Base-by-base conservation (phyloP, 2,797 vertebrate genomes). In the Danio albolineatus region DNA sequence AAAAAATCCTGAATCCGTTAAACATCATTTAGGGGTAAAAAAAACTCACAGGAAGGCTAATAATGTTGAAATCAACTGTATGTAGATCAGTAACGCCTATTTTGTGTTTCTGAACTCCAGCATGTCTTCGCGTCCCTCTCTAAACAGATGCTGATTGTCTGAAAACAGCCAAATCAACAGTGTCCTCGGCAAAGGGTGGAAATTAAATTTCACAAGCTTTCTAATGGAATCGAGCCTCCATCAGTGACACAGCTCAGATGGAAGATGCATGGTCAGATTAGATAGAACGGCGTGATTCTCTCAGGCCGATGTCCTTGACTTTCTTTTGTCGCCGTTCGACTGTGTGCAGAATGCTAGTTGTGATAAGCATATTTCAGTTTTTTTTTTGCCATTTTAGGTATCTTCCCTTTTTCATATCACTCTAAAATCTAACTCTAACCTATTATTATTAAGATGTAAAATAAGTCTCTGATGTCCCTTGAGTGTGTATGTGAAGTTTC, bases 201-300 rank as follows among this genome's bases (percentile, higher is more conserved):
- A 89, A 90, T 89, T 65, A 80, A 81, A 87, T 88, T 82, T 21
- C 65, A 84, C 82, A 44, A 72, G 86, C 86, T 88, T 87, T 90
- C 78, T 78, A 89, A 91, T 85, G 70, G 89, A 87, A 88, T 7
- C 71, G 79, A 66, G 83, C 87, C 54, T 89, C 51, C 56, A 79
- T 83, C 85, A 87, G 86, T 85, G 84, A 83, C 76, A 82, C 81
- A 43, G 73, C 80, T 86, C 74, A 79, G 81, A 83, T 85, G 73
- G 88, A 84, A 87, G 91, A 90, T 88, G 77, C 86, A 90, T 85
- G 73, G 57, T 64, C 54, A 90, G 89, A 92, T 92, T 80, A 89
- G 88, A 91, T 87, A 74, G 56, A 75, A 86, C 38, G 66, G 28
- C 38, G 70, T 57, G 85, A 89, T 88, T 87, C 87, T 80, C 82